Base-by-base conservation (phyloP, 2,888 invertebrate species). In the Osedax fenrisi region DNA sequence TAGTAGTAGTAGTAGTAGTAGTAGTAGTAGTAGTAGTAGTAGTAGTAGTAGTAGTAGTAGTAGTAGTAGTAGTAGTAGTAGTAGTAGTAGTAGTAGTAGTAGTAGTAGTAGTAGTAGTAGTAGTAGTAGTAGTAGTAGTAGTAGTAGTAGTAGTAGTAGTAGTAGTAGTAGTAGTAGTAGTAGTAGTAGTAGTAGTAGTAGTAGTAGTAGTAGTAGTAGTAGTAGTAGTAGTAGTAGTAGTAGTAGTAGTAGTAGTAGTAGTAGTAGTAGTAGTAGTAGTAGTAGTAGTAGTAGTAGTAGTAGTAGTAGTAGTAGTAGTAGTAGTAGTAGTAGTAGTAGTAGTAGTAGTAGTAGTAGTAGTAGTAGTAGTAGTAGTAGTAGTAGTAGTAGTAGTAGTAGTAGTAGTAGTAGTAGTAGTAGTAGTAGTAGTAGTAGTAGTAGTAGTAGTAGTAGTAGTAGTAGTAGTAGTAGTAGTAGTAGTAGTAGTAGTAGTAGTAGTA, bases 331-430 rank as follows among this genome's bases (percentile, higher is more conserved):
- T 3, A 61, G 3, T 3, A 22, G 61, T 3, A 61, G 61, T 3
- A 3, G 61, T 2, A 61, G 61, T 2, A 61, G 61, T 61, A 61
- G 80, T 79, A 27, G 79, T 75, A 3, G 80, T 79, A 3, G 80
- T 79, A 13, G 79, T 76, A 2, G 78, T 78, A 72, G 78, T 79
- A 24, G 79, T 79, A 2, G 79, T 66, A 3, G 61, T 26, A 22
- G 72, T 66, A 26, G 26, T 70, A 5, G 25, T 22, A 2, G 27
- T 27, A 3, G 41, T 22, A 24, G 59, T 67, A 24, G 21, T 64
- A n/a, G 56, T 66, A 22, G 68, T 73, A 41, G 61, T 27, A 10
- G 21, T 24, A 24, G 74, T 26, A 25, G 21, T 27, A 59, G 64
- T 75, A 17, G 67, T 27, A 23, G 67, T 67, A 17, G 62, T 64